Evolutionary conservation across 1,140 invertebrate genomes (phyloP).

Genomic region (Drosophila nigromelanica): DNA sequence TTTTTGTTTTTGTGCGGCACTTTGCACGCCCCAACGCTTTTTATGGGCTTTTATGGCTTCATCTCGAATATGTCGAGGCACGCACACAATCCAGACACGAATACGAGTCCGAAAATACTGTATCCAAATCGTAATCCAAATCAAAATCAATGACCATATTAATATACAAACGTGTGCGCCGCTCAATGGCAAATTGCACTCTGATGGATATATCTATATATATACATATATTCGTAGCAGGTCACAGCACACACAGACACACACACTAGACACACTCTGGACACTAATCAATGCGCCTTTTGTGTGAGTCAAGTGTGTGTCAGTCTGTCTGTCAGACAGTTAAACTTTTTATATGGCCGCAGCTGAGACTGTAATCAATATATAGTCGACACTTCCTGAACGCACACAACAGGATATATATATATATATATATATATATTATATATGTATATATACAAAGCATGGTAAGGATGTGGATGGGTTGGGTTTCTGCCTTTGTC

Average conservation of each 20-base stretch:
- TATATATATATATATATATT: conserved; percentile 19
- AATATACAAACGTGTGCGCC: conserved; percentile 51
- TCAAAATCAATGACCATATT: conserved; percentile 71
- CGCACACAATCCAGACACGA: conserved; percentile 20
- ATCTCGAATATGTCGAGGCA: conserved; percentile 24
- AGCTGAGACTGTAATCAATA: conserved; percentile 45
- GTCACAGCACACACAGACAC: conserved; percentile 6
- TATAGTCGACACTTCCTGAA: conserved; percentile 47
- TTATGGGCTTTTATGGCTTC: conserved; percentile 56
- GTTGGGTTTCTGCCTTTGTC: neutral
- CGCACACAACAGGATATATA: conserved; percentile 21
- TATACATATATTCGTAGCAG: neutral
- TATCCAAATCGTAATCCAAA: conserved; percentile 36
- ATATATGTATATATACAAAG: conserved; percentile 7
- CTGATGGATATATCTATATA: conserved; percentile 21
- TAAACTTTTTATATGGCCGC: neutral
- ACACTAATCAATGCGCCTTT: conserved; percentile 52
- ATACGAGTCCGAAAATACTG: neutral
- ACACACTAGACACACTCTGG: conserved; percentile 22
- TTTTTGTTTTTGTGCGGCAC: conserved; percentile 37
- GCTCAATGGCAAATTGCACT: conserved; percentile 42
- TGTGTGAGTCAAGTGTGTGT: conserved; percentile 32
- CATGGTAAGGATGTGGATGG: no score
- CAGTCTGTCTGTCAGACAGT: neutral
- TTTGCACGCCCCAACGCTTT: conserved; percentile 70